These are phyloP conservation scores for Chymomyza amoena DNA, from an alignment of 2,888 invertebrate species.

Conservation along the genomic window DNA sequence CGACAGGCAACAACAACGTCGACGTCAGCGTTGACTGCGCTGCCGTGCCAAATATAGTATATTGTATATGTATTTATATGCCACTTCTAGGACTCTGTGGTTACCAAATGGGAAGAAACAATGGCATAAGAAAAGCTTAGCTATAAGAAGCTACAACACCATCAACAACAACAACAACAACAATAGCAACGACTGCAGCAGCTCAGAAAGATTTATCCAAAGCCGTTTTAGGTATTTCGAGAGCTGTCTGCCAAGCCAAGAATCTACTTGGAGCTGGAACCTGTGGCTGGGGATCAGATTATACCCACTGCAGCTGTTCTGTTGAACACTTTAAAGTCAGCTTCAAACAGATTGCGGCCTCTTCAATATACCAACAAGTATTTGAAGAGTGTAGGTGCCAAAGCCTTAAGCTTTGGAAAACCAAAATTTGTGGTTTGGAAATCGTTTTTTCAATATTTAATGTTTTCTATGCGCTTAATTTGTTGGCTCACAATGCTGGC, in stretches of 20 bases:
- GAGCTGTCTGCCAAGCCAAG: neutral
- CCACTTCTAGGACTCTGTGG: neutral
- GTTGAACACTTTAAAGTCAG: too few relatives aligned
- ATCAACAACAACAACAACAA: neutral
- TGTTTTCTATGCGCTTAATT: too few relatives aligned
- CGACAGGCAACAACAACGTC: neutral
- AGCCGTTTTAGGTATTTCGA: neutral
- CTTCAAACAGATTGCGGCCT: too few relatives aligned
- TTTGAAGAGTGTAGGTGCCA: too few relatives aligned
- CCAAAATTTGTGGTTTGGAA: too few relatives aligned
- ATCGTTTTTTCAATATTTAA: too few relatives aligned
- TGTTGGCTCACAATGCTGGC: too few relatives aligned
- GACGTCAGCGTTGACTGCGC: neutral
- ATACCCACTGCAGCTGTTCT: too few relatives aligned
- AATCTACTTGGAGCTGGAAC: neutral
- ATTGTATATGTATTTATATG: neutral
- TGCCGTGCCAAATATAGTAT: neutral
- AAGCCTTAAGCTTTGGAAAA: too few relatives aligned
- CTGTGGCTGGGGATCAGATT: too few relatives aligned
- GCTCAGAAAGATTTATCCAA: neutral
- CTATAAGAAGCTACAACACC: neutral
- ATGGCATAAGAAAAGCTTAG: constrained; percentile 4
- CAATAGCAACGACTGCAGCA: neutral
- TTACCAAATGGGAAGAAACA: constrained; percentile 1
- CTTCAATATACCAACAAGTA: too few relatives aligned